Evolutionary conservation across 2,888 invertebrate species (phyloP), one percentile per base, ranked within the genome.

Genomic region (Notodonta dromedarius): DNA sequence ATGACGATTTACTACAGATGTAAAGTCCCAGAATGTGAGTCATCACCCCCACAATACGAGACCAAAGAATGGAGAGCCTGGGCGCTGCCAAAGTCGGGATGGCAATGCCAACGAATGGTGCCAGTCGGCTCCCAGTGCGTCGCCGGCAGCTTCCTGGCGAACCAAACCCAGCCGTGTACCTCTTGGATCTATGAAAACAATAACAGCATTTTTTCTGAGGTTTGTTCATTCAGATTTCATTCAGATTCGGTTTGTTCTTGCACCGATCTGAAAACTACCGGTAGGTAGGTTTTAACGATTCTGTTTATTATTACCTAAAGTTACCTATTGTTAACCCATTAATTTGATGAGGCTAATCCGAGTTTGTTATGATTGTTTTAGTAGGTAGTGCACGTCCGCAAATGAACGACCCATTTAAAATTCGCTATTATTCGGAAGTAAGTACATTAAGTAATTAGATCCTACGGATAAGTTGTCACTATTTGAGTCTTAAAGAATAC

Each of bases 11-110:
- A 35, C 53, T 42, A 35, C 35, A 92, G 93, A 77, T 94, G 93
- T 67, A 66, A 70, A 57, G 89, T 94, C 0, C 91, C 92, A 57
- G 85, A 89, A 73, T 93, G 93, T 74, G 93, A 93, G 71, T 67
- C 78, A 0, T 56, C 69, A 7, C 85, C 89, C 0, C 80, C 82
- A 4, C 61, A 70, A 59, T 82, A 76, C 65, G 60, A 44, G 14
- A 73, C 88, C 3, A 77, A 81, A 54, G 80, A 68, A 4, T 93
- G 93, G 93, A 84, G 84, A 0, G 48, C 68, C 7, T 88, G 87
- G 82, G 88, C 90, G 54, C 80, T 89, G 55, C 90, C 90, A 0
- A 80, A 76, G 61, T 69, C 67, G 4, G 80, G 75, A 0, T 82
- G 77, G 8, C 72, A 82, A 35, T 89, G 93, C 77, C 69, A 73